Evolutionary conservation across 2,888 invertebrate genomes (phyloP).

Genomic region (Zaprionus obscuricornis): DNA sequence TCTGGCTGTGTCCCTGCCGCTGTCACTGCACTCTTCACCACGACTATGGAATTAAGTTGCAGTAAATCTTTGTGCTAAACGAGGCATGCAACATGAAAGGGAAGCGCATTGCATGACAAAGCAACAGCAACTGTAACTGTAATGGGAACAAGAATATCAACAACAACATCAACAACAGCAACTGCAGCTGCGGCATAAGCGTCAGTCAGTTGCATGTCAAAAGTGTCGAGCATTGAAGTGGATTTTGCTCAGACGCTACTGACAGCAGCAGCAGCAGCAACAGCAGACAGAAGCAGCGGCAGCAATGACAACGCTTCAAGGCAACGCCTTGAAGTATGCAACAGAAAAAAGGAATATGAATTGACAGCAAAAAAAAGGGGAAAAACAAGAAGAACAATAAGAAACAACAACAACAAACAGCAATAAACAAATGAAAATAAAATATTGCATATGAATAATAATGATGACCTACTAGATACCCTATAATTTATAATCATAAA

Average conservation of each 20-base stretch:
- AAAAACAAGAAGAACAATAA: too few relatives aligned
- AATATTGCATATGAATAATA: too few relatives aligned
- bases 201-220: constrained; percentile 67
- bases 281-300: constrained; percentile 28
- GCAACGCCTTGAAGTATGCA: constrained; percentile 45
- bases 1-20: too few relatives aligned
- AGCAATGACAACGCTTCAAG: constrained; percentile 24
- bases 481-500: too few relatives aligned
- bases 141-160: neutral
- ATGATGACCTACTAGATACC: too few relatives aligned
- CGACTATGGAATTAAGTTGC: constrained; percentile 51
- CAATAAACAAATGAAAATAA: constrained; percentile 2
- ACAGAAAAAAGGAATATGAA: constrained; percentile 11
- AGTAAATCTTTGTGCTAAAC: constrained; percentile 47
- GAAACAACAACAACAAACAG: neutral
- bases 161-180: neutral
- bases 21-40: too few relatives aligned
- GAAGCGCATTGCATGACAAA: constrained; percentile 52
- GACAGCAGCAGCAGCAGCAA: constrained; percentile 15
- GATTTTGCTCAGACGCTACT: constrained; percentile 49
- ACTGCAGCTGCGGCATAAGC: constrained; percentile 24
- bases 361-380: constrained; percentile 4
- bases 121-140: constrained; percentile 21
- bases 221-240: constrained; percentile 53
- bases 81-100: constrained; percentile 35